phyloP scores from a whole-genome alignment of 53 echinoderm and acorn worm genomes.

The Luidia sarsii region DNA sequence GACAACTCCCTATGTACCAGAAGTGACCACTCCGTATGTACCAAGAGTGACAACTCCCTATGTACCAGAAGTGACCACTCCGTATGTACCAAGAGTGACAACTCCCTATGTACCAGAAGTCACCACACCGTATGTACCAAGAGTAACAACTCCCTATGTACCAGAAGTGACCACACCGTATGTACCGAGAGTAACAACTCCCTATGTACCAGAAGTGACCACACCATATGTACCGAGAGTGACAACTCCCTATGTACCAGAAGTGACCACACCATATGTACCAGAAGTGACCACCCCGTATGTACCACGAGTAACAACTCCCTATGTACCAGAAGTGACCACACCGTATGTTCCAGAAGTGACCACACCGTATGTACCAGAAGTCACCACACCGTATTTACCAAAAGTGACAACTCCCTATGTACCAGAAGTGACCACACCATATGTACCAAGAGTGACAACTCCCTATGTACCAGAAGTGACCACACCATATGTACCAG shows the following conservation, averaged over 20 bases:
- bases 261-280: constrained; percentile 12
- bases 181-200: background rate
- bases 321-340: constrained; percentile 5
- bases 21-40: constrained; percentile 3
- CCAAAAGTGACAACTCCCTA: background rate
- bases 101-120: constrained; percentile 6
- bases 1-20: background rate
- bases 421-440: background rate
- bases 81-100: constrained; percentile 2
- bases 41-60: background rate
- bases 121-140: background rate
- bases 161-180: background rate
- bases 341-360: constrained; percentile 4
- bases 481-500: background rate
- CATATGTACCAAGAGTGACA: background rate
- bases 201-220: background rate
- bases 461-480: background rate
- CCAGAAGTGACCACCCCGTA: background rate
- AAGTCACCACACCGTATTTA: background rate
- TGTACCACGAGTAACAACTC: constrained; percentile 30
- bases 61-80: background rate
- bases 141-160: background rate
- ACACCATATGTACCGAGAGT: background rate
- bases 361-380: background rate
- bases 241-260: background rate